Conservation (phyloP, 2,888 invertebrate species). For the Spisula solida region DNA sequence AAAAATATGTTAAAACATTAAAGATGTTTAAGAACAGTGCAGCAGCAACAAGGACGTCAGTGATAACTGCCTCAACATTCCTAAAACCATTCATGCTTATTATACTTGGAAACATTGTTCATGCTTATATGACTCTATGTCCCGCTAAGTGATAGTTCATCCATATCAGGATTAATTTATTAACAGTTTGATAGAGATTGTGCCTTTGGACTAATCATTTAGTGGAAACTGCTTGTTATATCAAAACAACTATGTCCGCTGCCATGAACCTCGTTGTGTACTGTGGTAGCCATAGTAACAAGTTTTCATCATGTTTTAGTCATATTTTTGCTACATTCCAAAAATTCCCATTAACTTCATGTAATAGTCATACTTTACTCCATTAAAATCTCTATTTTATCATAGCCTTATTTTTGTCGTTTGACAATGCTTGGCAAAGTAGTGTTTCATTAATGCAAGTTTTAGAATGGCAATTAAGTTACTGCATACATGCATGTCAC, state of each 20-base stretch:
- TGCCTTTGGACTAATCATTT: not conserved
- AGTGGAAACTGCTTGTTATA: slow-evolving; percentile 16
- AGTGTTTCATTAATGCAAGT: slow-evolving; percentile 3
- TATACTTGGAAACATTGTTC: slow-evolving; percentile 48
- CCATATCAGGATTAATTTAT: not conserved
- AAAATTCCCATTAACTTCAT: slow-evolving; percentile 24
- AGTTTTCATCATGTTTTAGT: slow-evolving; percentile 14
- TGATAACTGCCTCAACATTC: slow-evolving; percentile 45
- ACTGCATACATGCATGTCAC: slow-evolving; percentile 38
- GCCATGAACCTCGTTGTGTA: not conserved
- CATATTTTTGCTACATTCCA: slow-evolving; percentile 25
- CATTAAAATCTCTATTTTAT: not conserved
- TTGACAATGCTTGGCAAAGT: slow-evolving; percentile 21
- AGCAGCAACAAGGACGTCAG: slow-evolving; percentile 21
- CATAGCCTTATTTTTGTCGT: slow-evolving; percentile 12
- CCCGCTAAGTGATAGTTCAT: slow-evolving; percentile 8
- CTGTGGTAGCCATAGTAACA: not conserved
- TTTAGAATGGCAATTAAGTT: slow-evolving; percentile 18
- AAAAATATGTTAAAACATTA: slow-evolving; percentile 45
- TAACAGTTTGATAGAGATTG: not conserved
- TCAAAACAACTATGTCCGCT: not conserved
- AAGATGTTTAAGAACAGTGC: slow-evolving; percentile 45
- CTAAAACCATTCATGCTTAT: slow-evolving; percentile 67
- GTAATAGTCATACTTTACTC: not conserved
- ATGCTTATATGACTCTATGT: slow-evolving; percentile 31